A percentile compares a stretch with the other conserved stretches of the same genome.
These are phyloP conservation scores for Triplophysa dalaica DNA, from an alignment of 2,113 vertebrate species.

Conservation along the genomic window DNA sequence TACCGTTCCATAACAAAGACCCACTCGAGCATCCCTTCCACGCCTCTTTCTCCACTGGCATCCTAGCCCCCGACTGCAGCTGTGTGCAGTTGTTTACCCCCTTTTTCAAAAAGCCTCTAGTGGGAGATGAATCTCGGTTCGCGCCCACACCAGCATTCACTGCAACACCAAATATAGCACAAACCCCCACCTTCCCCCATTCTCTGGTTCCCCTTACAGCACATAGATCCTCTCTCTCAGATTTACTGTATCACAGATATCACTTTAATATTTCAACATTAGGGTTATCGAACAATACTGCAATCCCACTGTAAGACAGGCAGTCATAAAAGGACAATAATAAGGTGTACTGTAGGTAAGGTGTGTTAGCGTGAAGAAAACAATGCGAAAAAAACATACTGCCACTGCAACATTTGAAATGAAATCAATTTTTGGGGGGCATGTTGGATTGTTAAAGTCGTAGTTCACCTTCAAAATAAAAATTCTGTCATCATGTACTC, in stretches of 20 bases:
- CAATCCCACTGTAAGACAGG: background rate
- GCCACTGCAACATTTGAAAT: background rate
- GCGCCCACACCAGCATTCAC: slow-evolving; percentile 40
- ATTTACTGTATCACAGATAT: slow-evolving; percentile 19
- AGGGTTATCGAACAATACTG: slow-evolving; percentile 29
- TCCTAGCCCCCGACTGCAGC: slow-evolving; percentile 11
- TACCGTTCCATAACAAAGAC: background rate
- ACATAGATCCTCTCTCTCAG: slow-evolving; percentile 43
- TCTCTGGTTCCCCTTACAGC: slow-evolving; percentile 16
- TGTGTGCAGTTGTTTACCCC: slow-evolving; percentile 29
- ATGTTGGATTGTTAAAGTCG: too few species aligned
- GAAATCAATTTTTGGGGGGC: too few species aligned
- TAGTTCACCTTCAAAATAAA: too few species aligned
- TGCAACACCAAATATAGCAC: slow-evolving; percentile 52
- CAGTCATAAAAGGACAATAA: background rate
- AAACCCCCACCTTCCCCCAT: slow-evolving; percentile 11
- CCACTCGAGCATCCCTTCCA: background rate
- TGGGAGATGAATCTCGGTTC: slow-evolving; percentile 21
- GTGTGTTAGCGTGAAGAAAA: background rate
- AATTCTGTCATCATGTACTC: too few species aligned
- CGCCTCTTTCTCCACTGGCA: background rate
- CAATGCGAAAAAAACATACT: slow-evolving; percentile 17
- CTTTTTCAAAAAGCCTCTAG: slow-evolving; percentile 1
- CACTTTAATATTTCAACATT: slow-evolving; percentile 39
- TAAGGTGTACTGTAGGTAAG: too few species aligned